Base-by-base conservation (phyloP, 2,888 invertebrate genomes). In the Mechanitis messenoides region DNA sequence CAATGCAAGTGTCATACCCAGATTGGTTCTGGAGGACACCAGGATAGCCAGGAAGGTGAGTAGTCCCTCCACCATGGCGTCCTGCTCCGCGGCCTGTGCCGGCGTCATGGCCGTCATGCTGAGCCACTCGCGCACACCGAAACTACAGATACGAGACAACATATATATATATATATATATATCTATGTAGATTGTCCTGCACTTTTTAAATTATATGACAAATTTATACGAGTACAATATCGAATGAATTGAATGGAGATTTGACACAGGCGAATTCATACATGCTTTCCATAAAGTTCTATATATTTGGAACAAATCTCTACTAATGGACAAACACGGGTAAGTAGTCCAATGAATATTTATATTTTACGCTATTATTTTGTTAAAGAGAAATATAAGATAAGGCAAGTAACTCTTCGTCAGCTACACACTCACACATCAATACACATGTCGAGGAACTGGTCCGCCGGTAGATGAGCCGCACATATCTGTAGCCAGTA, bases 401-500 rank as follows among this genome's bases (percentile, higher is more conserved):
- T 20, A 20, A 20, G 20, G 20, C 20, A 20, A 20, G 20, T 20
- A 20, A 20, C 20, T 20, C 20, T 20, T 20, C 3, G 33, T 58
- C 42, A 12, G 59, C 3, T 11, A 35, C 2, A 9, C 3, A 85
- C 91, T 91, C 80, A 96, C 94, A 96, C 95, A 75, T 98, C 96
- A 64, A 98, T 93, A 45, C 97, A 94, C 74, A 95, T 96, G 71
- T 94, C 93, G 50, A 98, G 85, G 78, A 96, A 98, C 74, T 94
- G 93, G 74, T 97, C 96, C 0, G 97, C 93, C 59, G 95, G 95
- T 64, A 98, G 91, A 79, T 96, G 94, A 31, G 96, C 96, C 45
- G 96, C 96, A 85, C 97, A 97, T 58, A 98, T 93, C 92, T 99
- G 98, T 71, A 98, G 91, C 76, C 98, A 93, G 87, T 96, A 98